These are phyloP conservation scores for Coccyzus lansbergi DNA, from an alignment of 2,797 vertebrate species.

Conservation along the genomic window DNA sequence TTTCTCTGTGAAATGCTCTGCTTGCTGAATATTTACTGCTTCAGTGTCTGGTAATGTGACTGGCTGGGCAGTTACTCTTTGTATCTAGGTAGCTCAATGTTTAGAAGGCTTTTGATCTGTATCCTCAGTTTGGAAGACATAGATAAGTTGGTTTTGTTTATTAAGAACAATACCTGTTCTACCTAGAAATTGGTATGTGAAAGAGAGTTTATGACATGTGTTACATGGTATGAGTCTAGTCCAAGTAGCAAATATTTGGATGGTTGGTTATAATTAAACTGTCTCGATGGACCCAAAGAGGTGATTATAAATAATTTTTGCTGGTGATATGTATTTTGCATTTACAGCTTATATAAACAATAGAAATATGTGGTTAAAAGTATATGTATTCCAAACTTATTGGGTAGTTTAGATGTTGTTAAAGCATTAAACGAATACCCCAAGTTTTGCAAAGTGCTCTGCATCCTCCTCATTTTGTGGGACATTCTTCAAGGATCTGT, in stretches of 20 bases:
- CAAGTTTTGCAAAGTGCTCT: background rate
- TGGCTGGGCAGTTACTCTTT: background rate
- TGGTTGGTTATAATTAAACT: background rate
- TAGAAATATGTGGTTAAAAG: background rate
- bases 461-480: background rate
- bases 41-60: background rate
- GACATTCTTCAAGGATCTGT: background rate
- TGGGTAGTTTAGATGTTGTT: conserved; percentile 16
- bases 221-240: conserved; percentile 19
- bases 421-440: background rate
- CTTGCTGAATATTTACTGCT: background rate
- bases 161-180: background rate
- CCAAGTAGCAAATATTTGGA: background rate
- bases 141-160: background rate
- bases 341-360: conserved; percentile 6
- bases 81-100: conserved; percentile 7
- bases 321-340: background rate
- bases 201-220: conserved; percentile 52
- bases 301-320: background rate
- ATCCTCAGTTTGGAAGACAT: background rate
- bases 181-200: background rate
- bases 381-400: background rate
- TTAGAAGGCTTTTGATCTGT: conserved; percentile 34
- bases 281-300: conserved; percentile 9
- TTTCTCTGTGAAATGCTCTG: conserved; percentile 41